Conservation (phyloP, 2,113 vertebrate species). For the Smithornis capensis region DNA sequence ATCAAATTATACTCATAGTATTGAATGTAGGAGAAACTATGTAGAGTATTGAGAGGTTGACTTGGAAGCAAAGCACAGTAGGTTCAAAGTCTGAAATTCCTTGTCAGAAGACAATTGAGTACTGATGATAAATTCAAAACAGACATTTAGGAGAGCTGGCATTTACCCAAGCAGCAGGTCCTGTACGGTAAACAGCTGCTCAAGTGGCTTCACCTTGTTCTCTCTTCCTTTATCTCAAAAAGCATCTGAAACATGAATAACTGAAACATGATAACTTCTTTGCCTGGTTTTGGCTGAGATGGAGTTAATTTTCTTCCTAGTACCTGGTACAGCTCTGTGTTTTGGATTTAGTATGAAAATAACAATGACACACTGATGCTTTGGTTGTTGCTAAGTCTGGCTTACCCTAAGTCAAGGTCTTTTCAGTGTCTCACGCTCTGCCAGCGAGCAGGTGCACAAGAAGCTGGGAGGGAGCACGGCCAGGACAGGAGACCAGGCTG, state of each 20-base stretch:
- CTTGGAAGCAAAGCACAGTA: not conserved
- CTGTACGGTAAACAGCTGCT: not conserved
- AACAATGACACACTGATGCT: fast-evolving
- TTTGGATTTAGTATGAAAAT: not conserved
- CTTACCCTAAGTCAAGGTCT: not conserved
- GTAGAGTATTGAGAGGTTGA: not conserved
- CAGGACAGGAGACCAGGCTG: not conserved
- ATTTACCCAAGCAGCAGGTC: not conserved
- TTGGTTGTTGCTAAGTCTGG: not conserved
- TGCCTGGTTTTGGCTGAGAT: not conserved
- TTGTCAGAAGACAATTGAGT: not conserved
- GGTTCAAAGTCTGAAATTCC: not conserved
- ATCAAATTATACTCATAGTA: not conserved
- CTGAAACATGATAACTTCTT: not conserved
- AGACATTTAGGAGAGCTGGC: not conserved
- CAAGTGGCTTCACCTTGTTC: not conserved
- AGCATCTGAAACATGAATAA: not conserved
- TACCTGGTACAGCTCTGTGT: not conserved
- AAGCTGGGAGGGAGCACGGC: not conserved
- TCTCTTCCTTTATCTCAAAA: not conserved
- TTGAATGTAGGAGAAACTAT: not conserved
- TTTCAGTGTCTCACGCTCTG: not conserved
- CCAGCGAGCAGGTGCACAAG: not conserved
- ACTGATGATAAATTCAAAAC: not conserved
- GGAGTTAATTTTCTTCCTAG: not conserved